Base-by-base conservation (phyloP, 2,888 invertebrate genomes). In the Aporophyla lueneburgensis region DNA sequence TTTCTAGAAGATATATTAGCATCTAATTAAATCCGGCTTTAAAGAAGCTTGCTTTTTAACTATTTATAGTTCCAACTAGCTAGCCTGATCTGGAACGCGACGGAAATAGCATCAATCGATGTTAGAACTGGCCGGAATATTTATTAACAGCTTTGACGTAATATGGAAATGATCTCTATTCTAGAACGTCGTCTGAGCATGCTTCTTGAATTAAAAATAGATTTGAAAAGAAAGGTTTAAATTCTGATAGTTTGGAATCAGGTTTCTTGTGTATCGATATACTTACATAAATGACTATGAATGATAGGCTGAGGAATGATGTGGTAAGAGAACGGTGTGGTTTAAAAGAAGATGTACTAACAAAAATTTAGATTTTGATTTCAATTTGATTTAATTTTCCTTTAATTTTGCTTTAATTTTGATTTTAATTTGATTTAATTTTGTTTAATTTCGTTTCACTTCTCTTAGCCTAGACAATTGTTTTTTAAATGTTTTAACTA, bases 81-180 rank as follows among this genome's bases (percentile, higher is more conserved):
- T 53, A 40, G 58, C 54, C 21, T 40, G 14, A n/a, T 1, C 72
- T 84, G 74, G 65, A 59, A 67, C 27, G 43, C 16, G 61, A 67
- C 40, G n/a, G 27, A 72, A 75, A 84, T 84, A 84, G 66, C 12
- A 5, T 21, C 43, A 46, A 33, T 84, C 84, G 69, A 80, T 72
- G 43, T 33, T 54, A 9, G 14, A 33, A 54, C 40, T 72, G 65
- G 46, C 62, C 65, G 46, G 84, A 78, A 80, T 84, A 80, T 84
- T 72, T 75, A 80, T 67, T 66, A 66, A 67, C 49, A 67, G 65
- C 69, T 70, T 58, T 69, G 54, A 83, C 24, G 54, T 83, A 53
- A 75, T 74, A 33, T 40, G 65, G 40, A 73, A 40, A 61, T 61
- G 1, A 51, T 77, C 51, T 56, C 4, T 46, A 53, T 75, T 59